These are phyloP conservation scores for Melanerpes aurifrons DNA, from an alignment of 2,113 vertebrate species.

Conservation along the genomic window DNA sequence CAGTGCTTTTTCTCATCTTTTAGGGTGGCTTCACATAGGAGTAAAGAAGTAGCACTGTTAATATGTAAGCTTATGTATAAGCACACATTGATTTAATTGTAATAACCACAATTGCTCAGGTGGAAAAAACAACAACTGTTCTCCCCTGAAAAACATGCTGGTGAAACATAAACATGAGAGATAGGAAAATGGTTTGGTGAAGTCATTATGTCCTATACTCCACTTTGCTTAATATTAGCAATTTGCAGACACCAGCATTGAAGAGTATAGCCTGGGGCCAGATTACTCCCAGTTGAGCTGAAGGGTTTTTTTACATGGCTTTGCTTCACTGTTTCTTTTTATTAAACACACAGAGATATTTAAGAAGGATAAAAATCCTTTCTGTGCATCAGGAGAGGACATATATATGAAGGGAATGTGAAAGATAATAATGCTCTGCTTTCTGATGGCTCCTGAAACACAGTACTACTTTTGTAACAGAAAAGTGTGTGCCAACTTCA, in stretches of 20 bases:
- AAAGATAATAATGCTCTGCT: slow-evolving; percentile 80
- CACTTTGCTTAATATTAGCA: slow-evolving; percentile 10
- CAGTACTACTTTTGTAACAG: slow-evolving; percentile 82
- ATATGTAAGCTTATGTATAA: not conserved
- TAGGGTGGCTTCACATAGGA: not conserved
- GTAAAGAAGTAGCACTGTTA: not conserved
- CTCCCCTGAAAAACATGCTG: not conserved
- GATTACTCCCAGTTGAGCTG: not conserved
- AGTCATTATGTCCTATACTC: not conserved
- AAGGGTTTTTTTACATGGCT: not conserved
- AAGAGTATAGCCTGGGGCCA: slow-evolving; percentile 1
- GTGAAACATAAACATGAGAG: not conserved
- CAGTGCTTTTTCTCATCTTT: not conserved
- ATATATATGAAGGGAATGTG: slow-evolving; percentile 48
- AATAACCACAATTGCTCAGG: not conserved
- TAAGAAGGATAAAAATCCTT: slow-evolving; percentile 41
- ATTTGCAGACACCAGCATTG: slow-evolving; percentile 20
- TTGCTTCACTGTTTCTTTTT: slow-evolving; percentile 31
- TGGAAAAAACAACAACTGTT: not conserved
- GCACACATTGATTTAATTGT: not conserved
- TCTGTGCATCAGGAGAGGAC: slow-evolving; percentile 55
- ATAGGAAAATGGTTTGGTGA: not conserved
- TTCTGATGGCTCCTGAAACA: slow-evolving; percentile 74
- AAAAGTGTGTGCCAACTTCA: slow-evolving; percentile 75
- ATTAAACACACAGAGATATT: slow-evolving; percentile 26